These are phyloP conservation scores for Crypturellus undulatus DNA, from an alignment of 2,113 vertebrate genomes.

Conservation along the genomic window DNA sequence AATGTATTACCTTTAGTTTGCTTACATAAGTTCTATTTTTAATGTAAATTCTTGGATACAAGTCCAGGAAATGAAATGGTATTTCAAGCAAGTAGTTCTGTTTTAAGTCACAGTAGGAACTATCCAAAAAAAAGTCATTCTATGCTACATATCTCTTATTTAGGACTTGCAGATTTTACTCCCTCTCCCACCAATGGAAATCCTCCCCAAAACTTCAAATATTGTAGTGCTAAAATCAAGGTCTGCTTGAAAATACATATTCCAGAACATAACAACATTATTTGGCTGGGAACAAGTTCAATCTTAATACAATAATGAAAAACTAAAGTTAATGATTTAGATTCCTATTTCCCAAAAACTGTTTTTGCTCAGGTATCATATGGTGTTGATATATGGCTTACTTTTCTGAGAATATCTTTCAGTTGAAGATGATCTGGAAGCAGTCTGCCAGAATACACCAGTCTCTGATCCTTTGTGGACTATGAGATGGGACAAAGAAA, in stretches of 20 bases:
- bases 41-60: neutral
- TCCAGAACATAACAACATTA: neutral
- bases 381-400: conserved; percentile 72
- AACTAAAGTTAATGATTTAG: neutral
- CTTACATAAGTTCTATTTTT: neutral
- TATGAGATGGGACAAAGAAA: conserved; percentile 81
- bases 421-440: conserved; percentile 94
- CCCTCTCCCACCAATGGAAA: neutral
- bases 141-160: fast-evolving
- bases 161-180: neutral
- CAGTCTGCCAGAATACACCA: conserved; percentile 94
- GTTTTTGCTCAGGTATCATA: neutral
- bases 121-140: neutral
- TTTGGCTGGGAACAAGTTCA: neutral
- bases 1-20: neutral
- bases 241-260: neutral
- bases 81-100: neutral
- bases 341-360: neutral
- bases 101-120: neutral
- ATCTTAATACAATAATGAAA: neutral
- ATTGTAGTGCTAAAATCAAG: neutral
- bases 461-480: conserved; percentile 91
- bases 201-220: neutral
- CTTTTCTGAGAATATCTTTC: conserved; percentile 94
- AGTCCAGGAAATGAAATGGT: neutral